A percentile compares a stretch with the other conserved stretches of the same genome.
Conservation (phyloP, 2,888 invertebrate genomes). For the Ctena decussata region DNA sequence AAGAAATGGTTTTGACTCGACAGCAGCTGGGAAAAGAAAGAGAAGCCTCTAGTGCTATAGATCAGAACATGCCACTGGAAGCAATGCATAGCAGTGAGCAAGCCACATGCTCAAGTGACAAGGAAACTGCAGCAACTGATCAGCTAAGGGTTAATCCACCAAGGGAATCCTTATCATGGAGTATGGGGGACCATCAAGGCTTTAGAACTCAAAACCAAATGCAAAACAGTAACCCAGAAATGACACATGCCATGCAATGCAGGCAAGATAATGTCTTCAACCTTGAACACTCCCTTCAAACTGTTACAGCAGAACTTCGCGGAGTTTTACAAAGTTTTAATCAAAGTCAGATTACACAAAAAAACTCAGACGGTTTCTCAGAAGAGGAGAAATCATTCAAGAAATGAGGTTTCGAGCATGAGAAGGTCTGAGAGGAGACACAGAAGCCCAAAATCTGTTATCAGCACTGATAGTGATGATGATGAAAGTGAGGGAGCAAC, state of each 20-base stretch:
- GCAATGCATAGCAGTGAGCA: neutral
- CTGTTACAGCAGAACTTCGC: neutral
- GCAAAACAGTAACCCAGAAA: neutral
- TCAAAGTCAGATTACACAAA: neutral
- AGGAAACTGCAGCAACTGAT: neutral
- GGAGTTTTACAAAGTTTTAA: neutral
- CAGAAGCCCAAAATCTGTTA: neutral
- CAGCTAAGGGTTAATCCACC: neutral
- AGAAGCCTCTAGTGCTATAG: neutral
- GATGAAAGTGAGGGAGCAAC: neutral
- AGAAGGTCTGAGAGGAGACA: neutral
- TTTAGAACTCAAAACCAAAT: neutral
- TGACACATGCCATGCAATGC: neutral
- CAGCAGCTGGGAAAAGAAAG: neutral
- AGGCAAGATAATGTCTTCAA: neutral
- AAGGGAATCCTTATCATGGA: neutral
- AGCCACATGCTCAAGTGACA: neutral
- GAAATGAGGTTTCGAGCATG: neutral
- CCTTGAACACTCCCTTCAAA: neutral
- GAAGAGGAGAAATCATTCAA: neutral
- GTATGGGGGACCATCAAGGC: neutral
- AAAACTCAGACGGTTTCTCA: neutral
- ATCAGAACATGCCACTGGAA: neutral
- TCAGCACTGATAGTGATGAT: neutral
- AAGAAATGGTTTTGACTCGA: neutral